A percentile compares a stretch with the other conserved stretches of the same genome.
Evolutionary conservation across 2,113 vertebrate species (phyloP).

Genomic region (Oncorhynchus kisutch): DNA sequence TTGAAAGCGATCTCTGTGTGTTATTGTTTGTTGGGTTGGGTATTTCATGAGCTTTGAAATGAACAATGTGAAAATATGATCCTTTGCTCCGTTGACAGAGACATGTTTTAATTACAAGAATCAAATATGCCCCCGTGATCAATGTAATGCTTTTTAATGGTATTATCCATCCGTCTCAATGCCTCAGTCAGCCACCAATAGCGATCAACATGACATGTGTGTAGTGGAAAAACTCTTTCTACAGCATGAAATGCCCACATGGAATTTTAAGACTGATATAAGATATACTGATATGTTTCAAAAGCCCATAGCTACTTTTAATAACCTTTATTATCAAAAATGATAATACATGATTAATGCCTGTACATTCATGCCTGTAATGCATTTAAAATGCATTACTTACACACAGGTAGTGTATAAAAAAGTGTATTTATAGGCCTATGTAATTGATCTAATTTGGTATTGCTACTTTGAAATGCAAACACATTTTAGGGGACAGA

Average conservation of each 20-base stretch:
- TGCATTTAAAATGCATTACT: too few species aligned
- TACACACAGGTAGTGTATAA: too few species aligned
- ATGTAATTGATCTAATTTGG: too few species aligned
- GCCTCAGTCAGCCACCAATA: background rate
- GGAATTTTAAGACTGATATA: too few species aligned
- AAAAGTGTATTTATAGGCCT: too few species aligned
- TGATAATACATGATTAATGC: too few species aligned
- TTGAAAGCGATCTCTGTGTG: background rate
- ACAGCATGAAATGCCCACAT: background rate
- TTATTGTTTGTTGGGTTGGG: background rate
- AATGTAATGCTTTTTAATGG: background rate
- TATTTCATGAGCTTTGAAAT: background rate
- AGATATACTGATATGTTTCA: too few species aligned
- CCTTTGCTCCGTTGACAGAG: background rate
- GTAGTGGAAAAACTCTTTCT: background rate
- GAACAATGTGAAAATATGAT: background rate
- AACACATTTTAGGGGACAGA: background rate
- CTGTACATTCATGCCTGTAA: too few species aligned
- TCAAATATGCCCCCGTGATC: background rate
- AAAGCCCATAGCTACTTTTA: too few species aligned
- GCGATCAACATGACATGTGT: background rate
- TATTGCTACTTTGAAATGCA: too few species aligned
- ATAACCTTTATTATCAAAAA: background rate
- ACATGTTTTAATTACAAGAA: slow-evolving; percentile 54
- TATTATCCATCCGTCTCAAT: background rate